A percentile compares a stretch with the other conserved stretches of the same genome.
Evolutionary conservation across 2,797 vertebrate species (phyloP).

Genomic region (Eulemur coronatus): DNA sequence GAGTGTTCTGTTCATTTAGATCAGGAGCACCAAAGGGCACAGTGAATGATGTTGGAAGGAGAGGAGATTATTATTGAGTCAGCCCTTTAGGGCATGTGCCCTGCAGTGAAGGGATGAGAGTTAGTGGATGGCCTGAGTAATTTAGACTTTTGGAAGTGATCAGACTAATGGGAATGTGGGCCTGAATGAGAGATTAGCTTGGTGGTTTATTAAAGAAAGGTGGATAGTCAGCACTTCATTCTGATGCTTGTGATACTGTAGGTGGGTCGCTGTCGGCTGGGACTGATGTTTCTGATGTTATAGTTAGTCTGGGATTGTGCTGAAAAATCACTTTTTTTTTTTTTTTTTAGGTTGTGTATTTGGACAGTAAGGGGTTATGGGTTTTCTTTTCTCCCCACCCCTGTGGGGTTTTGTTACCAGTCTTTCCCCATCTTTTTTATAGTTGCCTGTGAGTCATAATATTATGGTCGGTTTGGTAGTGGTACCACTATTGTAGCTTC

Average conservation of each 20-base stretch:
- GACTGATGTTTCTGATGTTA: neutral
- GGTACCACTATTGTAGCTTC: neutral
- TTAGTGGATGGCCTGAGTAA: neutral
- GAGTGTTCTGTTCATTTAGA: neutral
- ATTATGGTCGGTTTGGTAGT: neutral
- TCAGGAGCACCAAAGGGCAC: neutral
- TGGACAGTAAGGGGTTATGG: neutral
- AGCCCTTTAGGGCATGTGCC: neutral
- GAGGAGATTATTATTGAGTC: neutral
- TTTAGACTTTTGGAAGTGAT: neutral
- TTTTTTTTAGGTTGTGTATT: neutral
- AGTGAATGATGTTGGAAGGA: neutral
- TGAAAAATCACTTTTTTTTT: neutral
- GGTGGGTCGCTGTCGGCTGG: neutral
- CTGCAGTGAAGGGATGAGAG: neutral
- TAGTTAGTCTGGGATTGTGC: neutral
- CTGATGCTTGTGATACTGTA: neutral
- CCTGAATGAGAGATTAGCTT: neutral
- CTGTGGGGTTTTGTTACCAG: neutral
- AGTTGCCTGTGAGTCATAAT: neutral
- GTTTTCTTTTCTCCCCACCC: neutral
- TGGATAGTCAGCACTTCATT: neutral
- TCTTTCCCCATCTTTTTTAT: neutral
- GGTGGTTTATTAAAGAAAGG: neutral
- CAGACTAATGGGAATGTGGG: neutral